A percentile compares a stretch with the other conserved stretches of the same genome.
These are phyloP conservation scores for Patella pellucida DNA, from an alignment of 2,888 invertebrate species.

Conservation along the genomic window DNA sequence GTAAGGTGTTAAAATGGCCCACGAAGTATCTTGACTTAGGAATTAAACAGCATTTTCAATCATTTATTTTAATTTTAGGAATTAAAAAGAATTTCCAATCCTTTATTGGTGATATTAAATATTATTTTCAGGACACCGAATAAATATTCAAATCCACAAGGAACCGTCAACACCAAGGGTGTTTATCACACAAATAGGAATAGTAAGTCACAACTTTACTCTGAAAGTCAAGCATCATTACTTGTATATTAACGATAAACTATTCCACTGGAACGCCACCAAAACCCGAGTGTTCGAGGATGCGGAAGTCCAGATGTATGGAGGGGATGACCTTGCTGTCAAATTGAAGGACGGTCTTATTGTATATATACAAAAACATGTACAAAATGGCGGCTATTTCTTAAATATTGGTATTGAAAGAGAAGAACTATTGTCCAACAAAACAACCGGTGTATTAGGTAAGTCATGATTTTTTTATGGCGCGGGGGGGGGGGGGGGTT, in stretches of 20 bases:
- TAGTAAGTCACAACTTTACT: neutral
- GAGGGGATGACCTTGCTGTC: neutral
- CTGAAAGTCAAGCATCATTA: neutral
- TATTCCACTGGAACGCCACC: neutral
- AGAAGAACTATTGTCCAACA: slow-evolving; percentile 24
- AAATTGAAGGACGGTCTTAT: neutral
- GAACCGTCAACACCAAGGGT: neutral
- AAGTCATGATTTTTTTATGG: neutral
- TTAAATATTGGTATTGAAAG: slow-evolving; percentile 30
- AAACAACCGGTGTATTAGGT: slow-evolving; percentile 31
- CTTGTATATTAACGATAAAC: neutral
- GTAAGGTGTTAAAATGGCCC: too few relatives aligned
- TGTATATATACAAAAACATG: neutral
- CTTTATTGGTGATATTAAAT: too few relatives aligned
- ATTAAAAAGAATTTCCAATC: too few relatives aligned
- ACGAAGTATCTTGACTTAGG: too few relatives aligned
- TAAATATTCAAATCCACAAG: neutral
- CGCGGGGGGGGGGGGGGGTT: too few relatives aligned
- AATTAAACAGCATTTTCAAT: too few relatives aligned
- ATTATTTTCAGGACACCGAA: neutral
- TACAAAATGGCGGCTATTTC: slow-evolving; percentile 1
- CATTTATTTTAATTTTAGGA: neutral
- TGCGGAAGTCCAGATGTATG: neutral
- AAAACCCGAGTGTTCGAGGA: neutral
- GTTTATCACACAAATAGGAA: neutral